Conservation (phyloP, 2,797 vertebrate genomes). For the Enteromius mattozi region DNA sequence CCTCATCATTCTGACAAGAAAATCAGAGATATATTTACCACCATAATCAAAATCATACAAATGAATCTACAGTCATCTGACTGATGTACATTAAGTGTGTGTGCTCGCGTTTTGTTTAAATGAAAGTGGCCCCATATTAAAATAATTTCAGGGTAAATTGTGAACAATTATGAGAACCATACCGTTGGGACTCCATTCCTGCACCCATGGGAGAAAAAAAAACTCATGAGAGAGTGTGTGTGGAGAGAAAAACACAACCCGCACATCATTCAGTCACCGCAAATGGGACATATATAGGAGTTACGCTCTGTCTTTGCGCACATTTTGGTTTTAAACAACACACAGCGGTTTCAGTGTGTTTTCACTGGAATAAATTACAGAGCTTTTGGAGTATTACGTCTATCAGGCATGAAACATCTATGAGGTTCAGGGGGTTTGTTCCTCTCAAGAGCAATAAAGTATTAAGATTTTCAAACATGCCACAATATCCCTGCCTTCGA, state of each 20-base stretch:
- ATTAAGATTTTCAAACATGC: constrained; percentile 62
- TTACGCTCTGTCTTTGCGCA: constrained; percentile 1
- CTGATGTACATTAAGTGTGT: not conserved
- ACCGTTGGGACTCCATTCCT: constrained; percentile 58
- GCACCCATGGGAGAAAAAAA: constrained; percentile 49
- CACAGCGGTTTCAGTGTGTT: not conserved
- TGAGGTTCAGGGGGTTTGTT: constrained; percentile 19
- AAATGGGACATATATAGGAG: constrained; percentile 32
- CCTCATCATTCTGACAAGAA: not conserved
- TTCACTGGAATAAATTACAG: constrained; percentile 11
- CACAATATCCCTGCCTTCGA: constrained; percentile 56
- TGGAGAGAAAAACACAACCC: not conserved
- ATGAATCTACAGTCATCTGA: not conserved
- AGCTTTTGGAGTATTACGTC: constrained; percentile 18
- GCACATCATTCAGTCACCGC: constrained; percentile 4
- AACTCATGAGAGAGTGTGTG: constrained; percentile 53
- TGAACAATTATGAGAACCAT: constrained; percentile 64
- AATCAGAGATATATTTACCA: not conserved
- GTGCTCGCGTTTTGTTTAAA: not conserved
- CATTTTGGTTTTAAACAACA: constrained; percentile 24
- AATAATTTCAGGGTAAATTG: constrained; percentile 68
- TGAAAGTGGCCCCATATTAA: constrained; percentile 63
- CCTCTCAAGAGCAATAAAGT: constrained; percentile 50
- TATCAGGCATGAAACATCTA: constrained; percentile 20
- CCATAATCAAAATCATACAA: not conserved